Percentiles rank a stretch among this genome's conserved stretches.
Conservation (phyloP, 1,140 invertebrate genomes). For the Palaemon carinicauda region DNA sequence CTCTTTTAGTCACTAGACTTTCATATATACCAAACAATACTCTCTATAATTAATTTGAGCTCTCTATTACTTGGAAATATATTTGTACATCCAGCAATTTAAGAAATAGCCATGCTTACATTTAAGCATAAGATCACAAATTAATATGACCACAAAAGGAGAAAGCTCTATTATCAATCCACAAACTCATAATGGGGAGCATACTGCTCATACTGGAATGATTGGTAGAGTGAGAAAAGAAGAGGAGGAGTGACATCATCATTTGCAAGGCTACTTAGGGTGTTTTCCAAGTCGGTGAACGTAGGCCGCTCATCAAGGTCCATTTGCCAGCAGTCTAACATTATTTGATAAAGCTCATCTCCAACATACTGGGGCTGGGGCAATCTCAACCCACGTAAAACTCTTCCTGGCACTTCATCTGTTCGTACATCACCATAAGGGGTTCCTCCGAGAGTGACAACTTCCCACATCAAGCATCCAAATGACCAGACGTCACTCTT, state of each 20-base stretch:
- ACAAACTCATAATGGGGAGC: conserved; percentile 57
- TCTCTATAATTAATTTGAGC: no score
- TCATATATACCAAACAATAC: no score
- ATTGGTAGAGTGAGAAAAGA: conserved; percentile 54
- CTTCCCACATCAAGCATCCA: conserved; percentile 83
- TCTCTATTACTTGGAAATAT: no score
- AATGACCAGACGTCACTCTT: conserved; percentile 86
- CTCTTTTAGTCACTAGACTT: no score
- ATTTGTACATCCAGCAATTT: no score
- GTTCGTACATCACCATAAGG: conserved; percentile 75
- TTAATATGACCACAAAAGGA: no score
- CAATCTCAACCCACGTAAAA: conserved; percentile 75
- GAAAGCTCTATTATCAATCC: conserved; percentile 10
- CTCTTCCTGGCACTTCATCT: conserved; percentile 75
- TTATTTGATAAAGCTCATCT: conserved; percentile 82
- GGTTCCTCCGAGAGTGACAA: conserved; percentile 81
- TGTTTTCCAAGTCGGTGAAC: conserved; percentile 70
- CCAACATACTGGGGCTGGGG: conserved; percentile 74
- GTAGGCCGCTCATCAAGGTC: conserved; percentile 80
- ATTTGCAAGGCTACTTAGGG: conserved; percentile 17
- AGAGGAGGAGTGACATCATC: conserved; percentile 49
- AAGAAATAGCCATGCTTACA: no score
- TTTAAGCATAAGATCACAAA: no score
- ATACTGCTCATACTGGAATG: conserved; percentile 60
- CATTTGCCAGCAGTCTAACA: conserved; percentile 85